These are phyloP conservation scores for Atethmia centrago DNA, from an alignment of 2,888 invertebrate genomes.

Conservation along the genomic window DNA sequence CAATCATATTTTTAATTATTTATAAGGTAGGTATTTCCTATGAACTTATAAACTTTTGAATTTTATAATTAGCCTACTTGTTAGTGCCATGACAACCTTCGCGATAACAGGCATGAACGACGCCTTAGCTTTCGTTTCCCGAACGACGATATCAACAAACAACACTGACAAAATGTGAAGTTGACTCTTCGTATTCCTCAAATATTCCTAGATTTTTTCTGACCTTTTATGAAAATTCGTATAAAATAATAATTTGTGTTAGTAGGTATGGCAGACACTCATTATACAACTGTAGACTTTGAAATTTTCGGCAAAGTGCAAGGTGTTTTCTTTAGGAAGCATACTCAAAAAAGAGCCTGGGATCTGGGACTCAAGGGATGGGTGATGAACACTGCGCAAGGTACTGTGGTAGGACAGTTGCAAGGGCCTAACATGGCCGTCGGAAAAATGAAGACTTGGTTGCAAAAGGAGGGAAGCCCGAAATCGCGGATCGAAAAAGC, in stretches of 20 bases:
- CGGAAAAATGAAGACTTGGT: conserved; percentile 91
- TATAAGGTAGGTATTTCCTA: neutral
- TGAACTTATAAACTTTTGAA: neutral
- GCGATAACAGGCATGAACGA: conserved; percentile 50
- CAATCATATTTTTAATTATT: neutral
- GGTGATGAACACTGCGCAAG: conserved; percentile 93
- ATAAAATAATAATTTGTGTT: conserved; percentile 5
- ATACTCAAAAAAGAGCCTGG: conserved; percentile 91
- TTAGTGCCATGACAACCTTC: conserved; percentile 72
- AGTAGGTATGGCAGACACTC: conserved; percentile 67
- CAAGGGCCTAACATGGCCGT: conserved; percentile 91
- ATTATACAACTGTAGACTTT: conserved; percentile 84
- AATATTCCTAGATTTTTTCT: neutral
- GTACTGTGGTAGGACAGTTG: conserved; percentile 92
- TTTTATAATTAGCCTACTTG: conserved; percentile 31
- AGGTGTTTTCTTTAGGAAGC: conserved; percentile 91
- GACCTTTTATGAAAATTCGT: conserved; percentile 26
- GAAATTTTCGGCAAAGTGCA: conserved; percentile 92
- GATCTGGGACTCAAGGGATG: conserved; percentile 93
- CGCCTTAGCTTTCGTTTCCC: conserved; percentile 66
- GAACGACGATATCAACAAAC: conserved; percentile 71
- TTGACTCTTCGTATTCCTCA: conserved; percentile 12
- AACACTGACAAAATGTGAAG: conserved; percentile 59
- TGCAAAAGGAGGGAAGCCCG: conserved; percentile 92
- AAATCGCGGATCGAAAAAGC: conserved; percentile 92